Base-by-base conservation (phyloP, 2,888 invertebrate genomes). In the Ariolimax columbianus region DNA sequence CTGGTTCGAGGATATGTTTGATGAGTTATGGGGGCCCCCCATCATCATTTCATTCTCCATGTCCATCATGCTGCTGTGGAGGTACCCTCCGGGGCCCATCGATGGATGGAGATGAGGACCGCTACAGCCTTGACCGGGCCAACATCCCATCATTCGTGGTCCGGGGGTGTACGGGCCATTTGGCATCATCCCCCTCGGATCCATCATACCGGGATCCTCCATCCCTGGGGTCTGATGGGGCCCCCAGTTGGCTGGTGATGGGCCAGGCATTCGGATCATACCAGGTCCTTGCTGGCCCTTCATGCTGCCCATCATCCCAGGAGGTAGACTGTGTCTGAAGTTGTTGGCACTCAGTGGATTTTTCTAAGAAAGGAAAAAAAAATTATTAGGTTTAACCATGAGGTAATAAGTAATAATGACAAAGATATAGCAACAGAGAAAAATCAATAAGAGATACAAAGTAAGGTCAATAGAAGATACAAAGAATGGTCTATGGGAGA, bases 1-100 rank as follows among this genome's bases (percentile, higher is more conserved):
- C 90, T 93, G 93, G 86, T 89, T 93, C 78, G 93, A 93, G 79
- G 91, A 90, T 83, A 93, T 88, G 87, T 92, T 92, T 70, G 89
- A 87, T 40, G 79, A 83, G n/a, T 86, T 83, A 19, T 85, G 82
- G 26, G 23, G 17, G 17, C 33, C 66, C 7, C 47, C 79, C 75
- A 81, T 59, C 70, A 78, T 70, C 38, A 66, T 36, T 36, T 83
- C 82, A 63, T 81, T 83, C 23, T 73, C 59, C 59, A 80, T 85
- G 73, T 86, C 87, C 85, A 85, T 82, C 84, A 86, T 81, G 68
- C n/a, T 70, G 33, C 77, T 43, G 23, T 43, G 78, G 30, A 33
- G 36, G 33, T 43, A 80, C 30, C 80, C 84, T 30, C 84, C 36
- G 17, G 82, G 82, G 4, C 78, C 80, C 86, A 86, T 82, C 36